Conservation (phyloP, 2,797 vertebrate genomes). For the Arctocebus calabarensis region DNA sequence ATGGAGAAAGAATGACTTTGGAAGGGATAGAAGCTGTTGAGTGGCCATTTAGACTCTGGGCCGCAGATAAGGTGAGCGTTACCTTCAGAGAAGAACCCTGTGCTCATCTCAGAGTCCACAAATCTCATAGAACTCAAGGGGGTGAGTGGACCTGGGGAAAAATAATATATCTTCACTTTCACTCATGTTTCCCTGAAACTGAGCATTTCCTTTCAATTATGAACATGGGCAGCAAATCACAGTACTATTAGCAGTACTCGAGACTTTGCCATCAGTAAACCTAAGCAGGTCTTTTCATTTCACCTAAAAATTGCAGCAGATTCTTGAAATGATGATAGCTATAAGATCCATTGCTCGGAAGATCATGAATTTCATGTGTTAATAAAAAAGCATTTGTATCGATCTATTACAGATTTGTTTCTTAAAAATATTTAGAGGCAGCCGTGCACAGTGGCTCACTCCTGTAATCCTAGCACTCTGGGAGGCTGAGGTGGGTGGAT, state of each 20-base stretch:
- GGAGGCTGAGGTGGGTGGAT: neutral
- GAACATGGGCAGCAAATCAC: no score
- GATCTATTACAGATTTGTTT: neutral
- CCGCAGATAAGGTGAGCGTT: neutral
- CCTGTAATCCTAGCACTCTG: neutral
- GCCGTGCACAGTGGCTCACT: neutral
- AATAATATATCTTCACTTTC: neutral
- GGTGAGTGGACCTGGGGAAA: neutral
- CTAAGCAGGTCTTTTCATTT: neutral
- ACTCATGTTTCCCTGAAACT: neutral
- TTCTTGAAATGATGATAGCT: neutral
- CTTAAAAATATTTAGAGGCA: neutral
- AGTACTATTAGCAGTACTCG: fast-evolving
- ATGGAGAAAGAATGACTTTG: neutral
- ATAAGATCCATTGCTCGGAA: neutral
- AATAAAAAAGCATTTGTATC: neutral
- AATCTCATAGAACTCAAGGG: neutral
- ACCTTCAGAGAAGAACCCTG: neutral
- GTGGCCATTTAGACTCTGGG: neutral
- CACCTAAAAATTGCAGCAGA: neutral
- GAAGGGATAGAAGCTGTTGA: neutral
- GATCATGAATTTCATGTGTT: neutral
- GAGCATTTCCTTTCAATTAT: neutral
- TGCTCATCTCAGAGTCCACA: fast-evolving
- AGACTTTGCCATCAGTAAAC: neutral